These are phyloP conservation scores for Ypsolopha sequella DNA, from an alignment of 2,888 invertebrate species.

Conservation along the genomic window DNA sequence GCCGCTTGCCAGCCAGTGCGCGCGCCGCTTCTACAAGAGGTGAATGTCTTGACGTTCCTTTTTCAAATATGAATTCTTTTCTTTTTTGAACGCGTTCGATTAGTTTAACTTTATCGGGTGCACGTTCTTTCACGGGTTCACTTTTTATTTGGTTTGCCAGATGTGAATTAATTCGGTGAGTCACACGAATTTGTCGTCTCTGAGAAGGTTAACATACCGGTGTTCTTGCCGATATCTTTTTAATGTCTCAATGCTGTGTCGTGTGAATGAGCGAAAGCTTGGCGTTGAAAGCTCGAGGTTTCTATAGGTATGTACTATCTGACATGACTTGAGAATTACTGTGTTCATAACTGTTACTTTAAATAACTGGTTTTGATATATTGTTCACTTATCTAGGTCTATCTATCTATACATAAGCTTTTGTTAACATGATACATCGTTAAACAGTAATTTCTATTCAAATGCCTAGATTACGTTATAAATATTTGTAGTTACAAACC, in stretches of 20 bases:
- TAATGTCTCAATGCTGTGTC: conserved; percentile 18
- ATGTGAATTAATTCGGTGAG: conserved; percentile 7
- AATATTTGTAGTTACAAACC: too few relatives aligned
- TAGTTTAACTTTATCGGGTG: background rate
- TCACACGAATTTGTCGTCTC: background rate
- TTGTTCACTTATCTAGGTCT: too few relatives aligned
- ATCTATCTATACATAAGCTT: too few relatives aligned
- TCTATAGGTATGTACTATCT: conserved; percentile 19
- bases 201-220: background rate
- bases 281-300: conserved; percentile 24
- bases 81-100: conserved; percentile 12
- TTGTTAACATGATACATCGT: too few relatives aligned
- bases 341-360: conserved; percentile 47
- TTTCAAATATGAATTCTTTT: conserved; percentile 23
- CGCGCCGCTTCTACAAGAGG: conserved; percentile 56
- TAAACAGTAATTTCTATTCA: too few relatives aligned
- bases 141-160: conserved; percentile 16
- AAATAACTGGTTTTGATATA: conserved; percentile 9
- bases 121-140: conserved; percentile 8
- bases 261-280: conserved; percentile 41
- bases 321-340: conserved; percentile 31
- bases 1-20: conserved; percentile 74
- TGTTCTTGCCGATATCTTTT: conserved; percentile 5
- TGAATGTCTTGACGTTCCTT: conserved; percentile 51
- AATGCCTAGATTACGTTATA: too few relatives aligned